Evolutionary conservation across 2,888 invertebrate genomes (phyloP).

Genomic region (Opisthograptis luteolata): DNA sequence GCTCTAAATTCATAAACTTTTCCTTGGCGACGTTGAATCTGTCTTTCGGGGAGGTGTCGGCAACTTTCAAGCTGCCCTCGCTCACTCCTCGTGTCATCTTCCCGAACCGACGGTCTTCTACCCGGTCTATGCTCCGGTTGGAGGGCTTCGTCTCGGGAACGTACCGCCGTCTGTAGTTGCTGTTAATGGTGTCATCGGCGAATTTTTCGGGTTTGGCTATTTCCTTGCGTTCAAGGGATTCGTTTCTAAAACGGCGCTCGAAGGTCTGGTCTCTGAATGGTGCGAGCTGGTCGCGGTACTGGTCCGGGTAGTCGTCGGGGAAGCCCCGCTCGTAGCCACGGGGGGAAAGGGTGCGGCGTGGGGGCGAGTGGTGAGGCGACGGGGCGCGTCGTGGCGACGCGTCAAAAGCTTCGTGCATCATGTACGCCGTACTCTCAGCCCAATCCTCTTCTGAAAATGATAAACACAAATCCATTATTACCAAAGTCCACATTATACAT

Average conservation of each 20-base stretch:
- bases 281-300: conserved; percentile 66
- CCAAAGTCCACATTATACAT: conserved; percentile 1
- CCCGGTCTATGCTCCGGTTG: conserved; percentile 72
- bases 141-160: conserved; percentile 78
- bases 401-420: conserved; percentile 85
- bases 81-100: conserved; percentile 73
- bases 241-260: conserved; percentile 55
- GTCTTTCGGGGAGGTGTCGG: conserved; percentile 87
- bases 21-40: conserved; percentile 94
- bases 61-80: conserved; percentile 75
- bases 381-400: conserved; percentile 71
- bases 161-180: conserved; percentile 77
- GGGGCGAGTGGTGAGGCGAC: conserved; percentile 55
- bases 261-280: conserved; percentile 62
- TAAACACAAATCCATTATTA: conserved; percentile 23
- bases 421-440: conserved; percentile 87
- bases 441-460: conserved; percentile 89
- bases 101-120: conserved; percentile 76
- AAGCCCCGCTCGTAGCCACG: conserved; percentile 55
- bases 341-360: conserved; percentile 57
- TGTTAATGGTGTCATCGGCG: conserved; percentile 62
- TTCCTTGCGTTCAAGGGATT: conserved; percentile 72
- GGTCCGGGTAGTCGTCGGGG: conserved; percentile 53
- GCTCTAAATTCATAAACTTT: conserved; percentile 92
- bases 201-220: conserved; percentile 69